phyloP scores from a whole-genome alignment of 2,113 vertebrate genomes.

The Charina bottae region DNA sequence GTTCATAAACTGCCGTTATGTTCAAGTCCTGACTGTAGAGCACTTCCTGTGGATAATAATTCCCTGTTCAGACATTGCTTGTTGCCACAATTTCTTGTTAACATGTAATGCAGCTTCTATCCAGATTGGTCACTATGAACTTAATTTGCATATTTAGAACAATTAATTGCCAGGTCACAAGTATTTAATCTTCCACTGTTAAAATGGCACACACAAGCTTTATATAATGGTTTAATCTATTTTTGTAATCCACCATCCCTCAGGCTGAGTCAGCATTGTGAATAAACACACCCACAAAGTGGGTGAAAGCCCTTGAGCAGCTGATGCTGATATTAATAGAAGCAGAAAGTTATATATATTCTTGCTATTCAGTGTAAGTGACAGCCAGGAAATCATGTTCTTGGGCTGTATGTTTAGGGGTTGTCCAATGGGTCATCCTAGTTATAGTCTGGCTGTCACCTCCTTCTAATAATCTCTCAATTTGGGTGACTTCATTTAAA shows the following conservation, averaged over 20 bases:
- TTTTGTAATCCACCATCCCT: neutral
- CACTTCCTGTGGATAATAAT: neutral
- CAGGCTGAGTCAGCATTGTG: neutral
- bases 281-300: constrained; percentile 10
- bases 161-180: neutral
- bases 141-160: neutral
- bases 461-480: neutral
- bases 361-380: constrained; percentile 8
- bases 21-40: neutral
- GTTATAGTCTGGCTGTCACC: neutral
- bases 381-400: neutral
- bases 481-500: neutral
- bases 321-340: constrained; percentile 3
- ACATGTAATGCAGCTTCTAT: neutral
- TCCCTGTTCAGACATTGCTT: neutral
- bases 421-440: neutral
- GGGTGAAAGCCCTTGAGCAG: constrained; percentile 15
- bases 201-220: neutral
- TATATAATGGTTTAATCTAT: constrained; percentile 22
- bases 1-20: neutral
- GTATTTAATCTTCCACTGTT: neutral
- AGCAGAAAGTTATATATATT: constrained; percentile 16
- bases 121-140: neutral
- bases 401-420: neutral
- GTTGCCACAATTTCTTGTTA: neutral